A percentile compares a stretch with the other conserved stretches of the same genome.
Evolutionary conservation across 2,888 invertebrate species (phyloP).

Genomic region (Disparrhopalites patrizii): DNA sequence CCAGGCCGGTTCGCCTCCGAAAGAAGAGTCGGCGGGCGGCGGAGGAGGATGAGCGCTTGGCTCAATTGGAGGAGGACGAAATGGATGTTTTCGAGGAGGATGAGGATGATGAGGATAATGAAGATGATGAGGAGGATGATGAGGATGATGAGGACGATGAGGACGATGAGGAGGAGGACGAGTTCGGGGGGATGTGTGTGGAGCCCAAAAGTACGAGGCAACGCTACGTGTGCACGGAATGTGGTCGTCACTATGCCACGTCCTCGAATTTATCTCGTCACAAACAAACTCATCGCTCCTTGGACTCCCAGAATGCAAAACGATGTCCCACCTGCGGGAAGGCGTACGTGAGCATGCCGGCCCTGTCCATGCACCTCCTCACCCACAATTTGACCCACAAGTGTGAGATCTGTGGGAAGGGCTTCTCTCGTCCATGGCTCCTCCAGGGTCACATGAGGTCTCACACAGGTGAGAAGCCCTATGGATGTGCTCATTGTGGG

Average conservation of each 20-base stretch:
- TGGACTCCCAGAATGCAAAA: constrained; percentile 90
- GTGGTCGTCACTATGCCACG: constrained; percentile 87
- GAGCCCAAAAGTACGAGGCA: neutral
- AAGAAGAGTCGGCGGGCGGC: constrained; percentile 15
- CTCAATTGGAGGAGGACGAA: constrained; percentile 42
- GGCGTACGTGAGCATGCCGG: constrained; percentile 85
- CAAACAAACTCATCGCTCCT: constrained; percentile 86
- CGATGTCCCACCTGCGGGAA: constrained; percentile 91
- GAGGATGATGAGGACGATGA: constrained; percentile 30
- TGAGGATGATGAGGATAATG: neutral
- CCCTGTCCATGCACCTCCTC: constrained; percentile 84
- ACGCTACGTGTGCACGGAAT: constrained; percentile 74
- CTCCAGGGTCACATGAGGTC: constrained; percentile 80
- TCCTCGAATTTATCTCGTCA: constrained; percentile 83
- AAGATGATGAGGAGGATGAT: constrained; percentile 47
- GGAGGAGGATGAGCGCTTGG: constrained; percentile 27
- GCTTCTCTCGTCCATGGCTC: constrained; percentile 93
- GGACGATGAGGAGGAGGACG: neutral
- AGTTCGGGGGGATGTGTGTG: too few species aligned
- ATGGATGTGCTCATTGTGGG: constrained; percentile 84
- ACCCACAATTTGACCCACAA: constrained; percentile 90
- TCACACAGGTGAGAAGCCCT: constrained; percentile 92
- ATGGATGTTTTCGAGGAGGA: constrained; percentile 31
- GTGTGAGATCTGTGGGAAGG: constrained; percentile 88
- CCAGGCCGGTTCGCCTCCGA: too few species aligned